These are phyloP conservation scores for Microctenopoma lineatum DNA, from an alignment of 2,797 vertebrate genomes.

Conservation along the genomic window DNA sequence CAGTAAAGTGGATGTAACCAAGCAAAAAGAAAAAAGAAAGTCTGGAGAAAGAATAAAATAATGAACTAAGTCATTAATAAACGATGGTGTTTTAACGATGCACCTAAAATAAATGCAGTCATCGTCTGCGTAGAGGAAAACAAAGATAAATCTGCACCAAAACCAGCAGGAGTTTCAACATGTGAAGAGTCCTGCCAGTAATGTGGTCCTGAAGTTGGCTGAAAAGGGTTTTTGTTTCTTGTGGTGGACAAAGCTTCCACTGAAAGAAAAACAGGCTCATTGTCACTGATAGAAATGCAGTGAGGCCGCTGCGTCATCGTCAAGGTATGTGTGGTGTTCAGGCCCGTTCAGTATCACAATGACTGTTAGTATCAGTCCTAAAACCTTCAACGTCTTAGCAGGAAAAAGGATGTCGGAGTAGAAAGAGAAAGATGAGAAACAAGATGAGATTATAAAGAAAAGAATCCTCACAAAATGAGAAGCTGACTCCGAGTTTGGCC, in stretches of 20 bases:
- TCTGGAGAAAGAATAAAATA: too few relatives aligned
- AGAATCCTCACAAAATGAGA: constrained; percentile 86
- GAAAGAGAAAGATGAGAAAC: not conserved
- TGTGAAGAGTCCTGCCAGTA: not conserved
- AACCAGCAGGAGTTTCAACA: not conserved
- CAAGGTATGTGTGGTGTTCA: not conserved
- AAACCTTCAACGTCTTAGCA: not conserved
- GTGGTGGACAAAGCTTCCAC: not conserved
- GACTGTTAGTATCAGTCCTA: not conserved
- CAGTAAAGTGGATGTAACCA: too few relatives aligned
- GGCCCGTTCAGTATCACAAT: not conserved
- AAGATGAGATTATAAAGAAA: not conserved
- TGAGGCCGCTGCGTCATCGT: constrained; percentile 23
- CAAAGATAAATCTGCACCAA: not conserved
- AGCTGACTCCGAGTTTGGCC: constrained; percentile 88
- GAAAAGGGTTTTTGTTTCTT: not conserved
- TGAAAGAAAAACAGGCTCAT: constrained; percentile 9
- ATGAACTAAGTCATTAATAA: too few relatives aligned
- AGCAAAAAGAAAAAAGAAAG: too few relatives aligned
- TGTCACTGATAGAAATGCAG: not conserved
- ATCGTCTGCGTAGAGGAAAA: constrained; percentile 6
- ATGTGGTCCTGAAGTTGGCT: not conserved
- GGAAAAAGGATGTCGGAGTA: not conserved
- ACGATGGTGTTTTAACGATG: too few relatives aligned
- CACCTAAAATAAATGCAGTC: not conserved